A percentile compares a stretch with the other conserved stretches of the same genome.
Evolutionary conservation across 2,113 vertebrate genomes (phyloP).

Genomic region (Oryzias melastigma): DNA sequence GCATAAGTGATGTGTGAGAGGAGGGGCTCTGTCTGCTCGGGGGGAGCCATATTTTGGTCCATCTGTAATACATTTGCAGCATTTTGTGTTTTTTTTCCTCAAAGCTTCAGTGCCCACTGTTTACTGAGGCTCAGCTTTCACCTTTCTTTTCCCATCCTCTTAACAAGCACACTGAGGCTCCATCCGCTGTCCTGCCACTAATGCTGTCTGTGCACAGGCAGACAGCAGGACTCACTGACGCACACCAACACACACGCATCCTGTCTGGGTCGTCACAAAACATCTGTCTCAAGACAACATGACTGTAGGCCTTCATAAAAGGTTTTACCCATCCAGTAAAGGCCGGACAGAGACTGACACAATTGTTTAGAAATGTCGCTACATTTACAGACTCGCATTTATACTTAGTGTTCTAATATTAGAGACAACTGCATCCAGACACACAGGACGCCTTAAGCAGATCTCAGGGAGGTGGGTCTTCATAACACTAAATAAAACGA

Average conservation of each 20-base stretch:
- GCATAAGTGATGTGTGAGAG: conserved; percentile 1
- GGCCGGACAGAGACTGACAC: too few relatives aligned
- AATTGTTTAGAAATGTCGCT: too few relatives aligned
- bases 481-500: too few relatives aligned
- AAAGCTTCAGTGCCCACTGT: conserved; percentile 1
- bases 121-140: conserved; percentile 8
- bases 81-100: conserved; percentile 22
- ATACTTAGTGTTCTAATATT: too few relatives aligned
- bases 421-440: too few relatives aligned
- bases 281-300: conserved; percentile 21
- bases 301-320: neutral
- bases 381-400: too few relatives aligned
- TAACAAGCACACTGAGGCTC: conserved; percentile 25
- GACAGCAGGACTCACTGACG: conserved; percentile 34
- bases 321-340: neutral
- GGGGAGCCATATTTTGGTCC: conserved; percentile 44
- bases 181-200: conserved; percentile 46
- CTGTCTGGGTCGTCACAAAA: conserved; percentile 26
- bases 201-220: conserved; percentile 39
- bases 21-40: conserved; percentile 31
- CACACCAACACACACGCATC: conserved; percentile 13
- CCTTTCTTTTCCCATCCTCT: conserved; percentile 16
- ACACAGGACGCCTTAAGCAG: too few relatives aligned
- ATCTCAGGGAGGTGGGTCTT: too few relatives aligned
- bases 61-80: conserved; percentile 7